A percentile compares a stretch with the other conserved stretches of the same genome.
These are phyloP conservation scores for Rhyacichthys aspro DNA, from an alignment of 2,797 vertebrate species.

Conservation along the genomic window DNA sequence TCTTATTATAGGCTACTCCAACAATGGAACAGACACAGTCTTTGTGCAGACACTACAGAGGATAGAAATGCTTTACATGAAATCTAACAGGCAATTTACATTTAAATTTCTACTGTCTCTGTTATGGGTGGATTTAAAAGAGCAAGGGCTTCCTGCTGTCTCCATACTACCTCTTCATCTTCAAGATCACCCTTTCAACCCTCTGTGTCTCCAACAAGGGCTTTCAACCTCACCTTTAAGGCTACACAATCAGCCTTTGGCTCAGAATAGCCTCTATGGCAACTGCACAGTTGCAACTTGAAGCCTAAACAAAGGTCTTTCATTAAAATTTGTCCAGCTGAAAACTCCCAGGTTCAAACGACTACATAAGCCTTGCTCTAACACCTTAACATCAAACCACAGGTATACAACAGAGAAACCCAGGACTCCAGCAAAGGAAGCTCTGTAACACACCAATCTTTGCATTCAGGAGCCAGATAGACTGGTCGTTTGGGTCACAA, in stretches of 20 bases:
- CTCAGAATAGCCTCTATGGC: constrained; percentile 48
- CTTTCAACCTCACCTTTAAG: constrained; percentile 79
- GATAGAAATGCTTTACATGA: constrained; percentile 74
- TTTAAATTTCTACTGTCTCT: constrained; percentile 79
- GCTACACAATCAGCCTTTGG: constrained; percentile 68
- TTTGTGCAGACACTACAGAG: constrained; percentile 64
- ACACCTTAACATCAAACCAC: constrained; percentile 68
- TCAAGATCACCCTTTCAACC: constrained; percentile 61
- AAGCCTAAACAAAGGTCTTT: constrained; percentile 78
- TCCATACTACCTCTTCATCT: constrained; percentile 67
- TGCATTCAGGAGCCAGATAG: constrained; percentile 34
- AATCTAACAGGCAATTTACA: constrained; percentile 84
- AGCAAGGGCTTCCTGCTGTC: constrained; percentile 66
- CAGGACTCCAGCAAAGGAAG: constrained; percentile 52
- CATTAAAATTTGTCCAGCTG: constrained; percentile 84
- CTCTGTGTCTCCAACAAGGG: constrained; percentile 61
- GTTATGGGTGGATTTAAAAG: constrained; percentile 78
- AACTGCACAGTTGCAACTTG: constrained; percentile 62
- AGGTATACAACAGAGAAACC: constrained; percentile 53
- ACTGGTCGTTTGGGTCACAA: constrained; percentile 62
- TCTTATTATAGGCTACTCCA: constrained; percentile 64
- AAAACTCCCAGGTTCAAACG: constrained; percentile 63
- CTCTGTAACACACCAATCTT: constrained; percentile 35
- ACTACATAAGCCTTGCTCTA: constrained; percentile 68
- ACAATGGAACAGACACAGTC: constrained; percentile 49